These are phyloP conservation scores for Luscinia luscinia DNA, from an alignment of 2,797 vertebrate species.

Conservation along the genomic window DNA sequence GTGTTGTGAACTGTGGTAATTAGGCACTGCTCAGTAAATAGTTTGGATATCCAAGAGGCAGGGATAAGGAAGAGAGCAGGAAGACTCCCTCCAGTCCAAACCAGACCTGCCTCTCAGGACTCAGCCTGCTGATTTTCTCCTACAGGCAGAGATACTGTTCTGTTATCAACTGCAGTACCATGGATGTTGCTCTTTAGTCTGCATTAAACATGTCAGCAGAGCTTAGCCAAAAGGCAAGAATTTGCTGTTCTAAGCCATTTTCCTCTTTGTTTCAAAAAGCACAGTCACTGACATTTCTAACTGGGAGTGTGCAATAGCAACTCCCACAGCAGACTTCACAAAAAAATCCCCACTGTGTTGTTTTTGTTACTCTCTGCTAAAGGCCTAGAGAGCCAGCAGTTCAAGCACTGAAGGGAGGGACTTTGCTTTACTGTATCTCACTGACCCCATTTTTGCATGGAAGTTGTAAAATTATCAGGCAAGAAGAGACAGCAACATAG, in stretches of 20 bases:
- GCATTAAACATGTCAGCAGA: background rate
- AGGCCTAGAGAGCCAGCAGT: background rate
- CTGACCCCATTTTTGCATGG: background rate
- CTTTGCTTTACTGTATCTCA: background rate
- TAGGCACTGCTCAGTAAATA: background rate
- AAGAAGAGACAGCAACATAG: background rate
- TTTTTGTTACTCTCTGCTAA: background rate
- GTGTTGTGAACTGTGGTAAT: background rate
- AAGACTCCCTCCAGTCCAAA: background rate
- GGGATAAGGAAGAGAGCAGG: background rate
- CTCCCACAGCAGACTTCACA: background rate
- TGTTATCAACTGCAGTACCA: background rate
- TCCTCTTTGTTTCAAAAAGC: slow-evolving; percentile 20
- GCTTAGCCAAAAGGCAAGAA: slow-evolving; percentile 31
- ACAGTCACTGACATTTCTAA: background rate
- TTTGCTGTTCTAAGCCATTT: slow-evolving; percentile 37
- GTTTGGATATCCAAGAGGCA: background rate
- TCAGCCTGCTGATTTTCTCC: background rate
- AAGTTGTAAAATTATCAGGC: background rate
- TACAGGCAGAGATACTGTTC: background rate
- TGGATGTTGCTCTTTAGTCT: background rate
- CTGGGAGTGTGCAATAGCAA: background rate
- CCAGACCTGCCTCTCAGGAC: background rate
- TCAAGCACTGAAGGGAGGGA: background rate
- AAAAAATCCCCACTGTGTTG: background rate